Base-by-base conservation (phyloP, 2,888 invertebrate genomes). In the Philhelius pedissequus region DNA sequence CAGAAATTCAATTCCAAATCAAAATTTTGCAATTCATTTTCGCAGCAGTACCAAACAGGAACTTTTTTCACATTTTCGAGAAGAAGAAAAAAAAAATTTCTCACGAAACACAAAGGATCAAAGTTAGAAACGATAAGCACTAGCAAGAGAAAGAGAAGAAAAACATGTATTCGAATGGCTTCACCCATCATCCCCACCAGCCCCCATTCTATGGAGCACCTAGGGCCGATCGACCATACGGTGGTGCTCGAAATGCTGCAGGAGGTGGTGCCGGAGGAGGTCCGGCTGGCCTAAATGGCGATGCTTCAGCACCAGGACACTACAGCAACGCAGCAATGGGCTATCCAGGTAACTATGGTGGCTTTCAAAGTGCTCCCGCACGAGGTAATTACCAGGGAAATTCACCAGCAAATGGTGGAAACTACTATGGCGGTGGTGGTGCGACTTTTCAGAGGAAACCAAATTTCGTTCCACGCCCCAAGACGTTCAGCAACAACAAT, bases 401-500 rank as follows among this genome's bases (percentile, higher is more conserved):
- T 11, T 87, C 90, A 86, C 88, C 90, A 82, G 86, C 87, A 64
- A 90, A 89, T 74, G 90, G 89, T 13, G 87, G 88, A 25, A 88
- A 78, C 64, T 88, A 88, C 58, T 89, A 88, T 86, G 89, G 88
- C 38, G 87, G 86, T 52, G 88, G 88, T 15, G 88, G 88, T 15
- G 86, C 87, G 56, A 86, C 88, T 40, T 90, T 87, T 73, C 89
- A 90, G 68, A 89, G 89, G 54, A 90, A 90, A 87, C 89, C 90
- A 4, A 90, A 88, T 66, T 90, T 88, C 74, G 87, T 89, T 25
- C 90, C 90, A 77, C 90, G 90, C 80, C 89, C 89, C 73, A 90
- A 89, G 86, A 91, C 91, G 73, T 87, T 89, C 5, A 87, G 87
- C 38, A 87, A 87, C 77, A 90, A 90, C 79, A 86, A 76, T 56